A percentile compares a stretch with the other conserved stretches of the same genome.
phyloP scores from a whole-genome alignment of 2,888 invertebrate species.

The Allacma fusca region DNA sequence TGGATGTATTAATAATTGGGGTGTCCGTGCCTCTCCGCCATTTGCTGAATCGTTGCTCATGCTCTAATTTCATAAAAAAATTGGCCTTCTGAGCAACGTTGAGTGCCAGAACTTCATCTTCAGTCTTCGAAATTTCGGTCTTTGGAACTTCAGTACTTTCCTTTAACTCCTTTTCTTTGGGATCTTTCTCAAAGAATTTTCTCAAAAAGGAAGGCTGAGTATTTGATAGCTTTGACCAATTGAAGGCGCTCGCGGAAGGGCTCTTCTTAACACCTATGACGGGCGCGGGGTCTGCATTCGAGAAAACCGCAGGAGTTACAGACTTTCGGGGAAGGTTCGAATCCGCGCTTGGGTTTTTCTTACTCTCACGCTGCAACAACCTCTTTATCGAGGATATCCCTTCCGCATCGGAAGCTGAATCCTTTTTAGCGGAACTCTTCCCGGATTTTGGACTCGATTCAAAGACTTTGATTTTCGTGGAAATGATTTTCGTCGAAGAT shows the following conservation, averaged over 20 bases:
- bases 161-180: too few species aligned
- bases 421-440: slow-evolving; percentile 52
- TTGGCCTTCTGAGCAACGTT: slow-evolving; percentile 60
- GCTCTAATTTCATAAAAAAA: slow-evolving; percentile 60
- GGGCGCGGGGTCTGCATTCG: not conserved
- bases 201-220: slow-evolving; percentile 57
- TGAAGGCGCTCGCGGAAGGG: slow-evolving; percentile 59
- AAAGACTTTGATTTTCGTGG: slow-evolving; percentile 15
- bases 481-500: not conserved
- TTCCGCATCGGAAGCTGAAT: slow-evolving; percentile 57
- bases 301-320: not conserved
- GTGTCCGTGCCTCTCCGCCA: slow-evolving; percentile 51
- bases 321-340: not conserved
- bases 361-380: slow-evolving; percentile 20
- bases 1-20: too few species aligned
- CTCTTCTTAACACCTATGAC: slow-evolving; percentile 56
- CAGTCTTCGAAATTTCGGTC: slow-evolving; percentile 5
- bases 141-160: not conserved
- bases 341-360: not conserved
- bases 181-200: slow-evolving; percentile 55
- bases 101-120: slow-evolving; percentile 50
- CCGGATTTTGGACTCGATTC: slow-evolving; percentile 27
- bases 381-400: slow-evolving; percentile 8
- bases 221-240: slow-evolving; percentile 55
- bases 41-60: slow-evolving; percentile 59